Evolutionary conservation across 1,140 invertebrate species (phyloP), one percentile per base, ranked within the genome.

Genomic region (Anoplophora glabripennis): DNA sequence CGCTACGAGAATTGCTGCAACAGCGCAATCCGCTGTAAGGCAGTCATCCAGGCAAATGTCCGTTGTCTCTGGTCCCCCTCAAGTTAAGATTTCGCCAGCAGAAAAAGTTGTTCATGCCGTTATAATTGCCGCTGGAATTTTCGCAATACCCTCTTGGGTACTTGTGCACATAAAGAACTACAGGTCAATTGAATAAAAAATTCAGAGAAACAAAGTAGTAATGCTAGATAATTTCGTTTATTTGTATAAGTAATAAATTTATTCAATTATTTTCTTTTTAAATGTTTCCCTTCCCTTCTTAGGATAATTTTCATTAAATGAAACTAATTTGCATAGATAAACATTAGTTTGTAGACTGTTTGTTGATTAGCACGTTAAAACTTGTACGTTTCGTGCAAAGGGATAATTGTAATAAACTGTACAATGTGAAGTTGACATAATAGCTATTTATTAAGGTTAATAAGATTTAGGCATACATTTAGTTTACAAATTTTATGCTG

Each of bases 131-230:
- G 49, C 58, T 35, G 59, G 61, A 15, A 14, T 64, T 1, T 11
- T 63, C 8, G 51, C 61, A 45, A 14, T 64, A 10, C 70, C 70
- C 8, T 46, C 47, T 8, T 72, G 61, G 60, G 68, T 72, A 5
- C 57, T 72, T 7, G 41, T 57, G 18, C 62, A 72, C 53, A 64
- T 72, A 34, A 66, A 65, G 18, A 42, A 67, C 38, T 72, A 72
- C 53, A 67, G 51, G 47, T 47, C 46, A 2, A 11, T 9, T 17
- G 42, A 45, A 15, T 45, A 45, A 45, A 10, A 17, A 7, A 2
- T 34, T 8, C 15, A 11, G 3, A 17, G n/a, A 48, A 33, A 17
- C 7, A 33, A 17, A 34, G 46, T 48, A 17, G 46, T 11, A 48
- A 33, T 36, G 11, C 4, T 14, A 12, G 38, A 12, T 12, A 15